Conservation (phyloP, 1,140 invertebrate species). For the Branchinecta lindahli region DNA sequence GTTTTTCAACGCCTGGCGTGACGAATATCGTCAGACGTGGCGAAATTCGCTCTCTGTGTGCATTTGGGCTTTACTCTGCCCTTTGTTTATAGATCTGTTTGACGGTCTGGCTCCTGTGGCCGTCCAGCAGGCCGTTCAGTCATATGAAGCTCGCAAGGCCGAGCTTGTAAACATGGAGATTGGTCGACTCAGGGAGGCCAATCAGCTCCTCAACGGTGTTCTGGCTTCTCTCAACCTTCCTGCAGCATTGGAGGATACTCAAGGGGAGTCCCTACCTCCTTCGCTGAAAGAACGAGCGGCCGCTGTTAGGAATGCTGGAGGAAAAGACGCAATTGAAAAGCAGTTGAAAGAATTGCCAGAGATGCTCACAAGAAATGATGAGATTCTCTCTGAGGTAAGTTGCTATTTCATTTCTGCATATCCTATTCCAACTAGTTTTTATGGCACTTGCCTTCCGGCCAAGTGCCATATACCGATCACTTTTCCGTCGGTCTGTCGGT, state of each 20-base stretch:
- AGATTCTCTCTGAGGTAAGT: slow-evolving; percentile 81
- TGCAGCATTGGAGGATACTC: slow-evolving; percentile 78
- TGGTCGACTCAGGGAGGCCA: slow-evolving; percentile 68
- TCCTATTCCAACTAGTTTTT: too few relatives aligned
- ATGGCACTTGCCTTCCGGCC: too few relatives aligned
- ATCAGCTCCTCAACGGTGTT: slow-evolving; percentile 74
- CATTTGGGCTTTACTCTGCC: too few relatives aligned
- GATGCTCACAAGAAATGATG: slow-evolving; percentile 74
- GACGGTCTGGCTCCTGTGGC: slow-evolving; percentile 66
- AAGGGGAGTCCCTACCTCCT: slow-evolving; percentile 56
- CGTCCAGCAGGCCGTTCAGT: slow-evolving; percentile 72
- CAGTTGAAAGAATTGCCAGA: slow-evolving; percentile 70
- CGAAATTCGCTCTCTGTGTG: too few relatives aligned
- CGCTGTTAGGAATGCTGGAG: slow-evolving; percentile 48
- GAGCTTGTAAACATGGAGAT: slow-evolving; percentile 56
- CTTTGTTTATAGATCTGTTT: slow-evolving; percentile 58
- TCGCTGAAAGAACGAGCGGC: slow-evolving; percentile 76
- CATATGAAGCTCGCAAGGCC: slow-evolving; percentile 61
- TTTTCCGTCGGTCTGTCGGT: too few relatives aligned
- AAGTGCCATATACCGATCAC: too few relatives aligned
- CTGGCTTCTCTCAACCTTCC: slow-evolving; percentile 89
- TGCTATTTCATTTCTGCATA: background rate
- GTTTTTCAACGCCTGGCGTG: too few relatives aligned
- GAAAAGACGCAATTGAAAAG: slow-evolving; percentile 33
- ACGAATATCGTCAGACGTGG: too few relatives aligned